phyloP scores from a whole-genome alignment of 2,888 invertebrate genomes.

The Leucophenga montana region DNA sequence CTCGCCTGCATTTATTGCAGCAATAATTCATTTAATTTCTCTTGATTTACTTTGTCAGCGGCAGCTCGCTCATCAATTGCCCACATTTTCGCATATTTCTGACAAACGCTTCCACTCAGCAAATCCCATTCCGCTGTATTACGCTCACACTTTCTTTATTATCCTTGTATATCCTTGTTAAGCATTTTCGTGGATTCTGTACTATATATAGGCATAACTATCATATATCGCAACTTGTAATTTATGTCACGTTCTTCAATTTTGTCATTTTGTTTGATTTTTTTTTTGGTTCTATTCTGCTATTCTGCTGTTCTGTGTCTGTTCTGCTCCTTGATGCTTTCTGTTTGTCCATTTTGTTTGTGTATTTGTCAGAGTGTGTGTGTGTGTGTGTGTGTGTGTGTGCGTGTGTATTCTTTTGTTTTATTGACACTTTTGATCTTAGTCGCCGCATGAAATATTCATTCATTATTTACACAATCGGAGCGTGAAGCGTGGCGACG shows the following conservation, averaged over 20 bases:
- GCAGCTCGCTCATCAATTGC: constrained; percentile 31
- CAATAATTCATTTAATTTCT: constrained; percentile 67
- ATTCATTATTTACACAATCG: constrained; percentile 55
- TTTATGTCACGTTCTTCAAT: constrained; percentile 66
- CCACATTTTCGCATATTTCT: constrained; percentile 15
- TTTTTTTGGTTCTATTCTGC: too few species aligned
- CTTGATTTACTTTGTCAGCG: constrained; percentile 63
- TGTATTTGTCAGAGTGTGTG: constrained; percentile 16
- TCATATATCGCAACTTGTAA: constrained; percentile 42
- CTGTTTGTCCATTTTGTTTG: constrained; percentile 9
- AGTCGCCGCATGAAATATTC: constrained; percentile 60
- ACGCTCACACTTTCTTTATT: too few species aligned
- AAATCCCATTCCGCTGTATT: too few species aligned
- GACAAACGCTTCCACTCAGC: background rate
- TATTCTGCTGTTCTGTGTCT: background rate
- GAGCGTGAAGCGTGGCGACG: background rate
- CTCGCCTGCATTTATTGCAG: constrained; percentile 62
- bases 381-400: constrained; percentile 41
- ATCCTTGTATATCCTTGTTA: constrained; percentile 34
- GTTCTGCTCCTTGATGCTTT: constrained; percentile 27
- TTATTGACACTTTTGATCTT: constrained; percentile 67
- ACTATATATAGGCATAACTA: background rate
- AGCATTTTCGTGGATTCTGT: constrained; percentile 34
- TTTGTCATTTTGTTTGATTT: constrained; percentile 58
- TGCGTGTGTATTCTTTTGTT: constrained; percentile 56